Conservation (phyloP, 1,140 invertebrate genomes). For the Drosophila santomea region DNA sequence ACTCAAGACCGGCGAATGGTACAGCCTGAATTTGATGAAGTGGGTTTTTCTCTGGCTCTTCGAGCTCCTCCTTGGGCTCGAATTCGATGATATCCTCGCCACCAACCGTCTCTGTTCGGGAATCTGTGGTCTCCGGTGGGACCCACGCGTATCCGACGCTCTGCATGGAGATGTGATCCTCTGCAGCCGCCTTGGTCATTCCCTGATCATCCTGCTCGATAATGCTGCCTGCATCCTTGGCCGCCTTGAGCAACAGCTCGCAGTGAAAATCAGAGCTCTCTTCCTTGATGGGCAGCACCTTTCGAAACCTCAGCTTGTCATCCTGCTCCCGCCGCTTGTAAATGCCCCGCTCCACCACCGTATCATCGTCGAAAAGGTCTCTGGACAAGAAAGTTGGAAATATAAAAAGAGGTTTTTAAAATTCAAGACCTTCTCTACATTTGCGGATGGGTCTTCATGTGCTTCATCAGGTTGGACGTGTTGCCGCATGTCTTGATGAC, state of each 20-base stretch:
- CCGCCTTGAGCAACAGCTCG: neutral
- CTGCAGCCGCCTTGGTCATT: neutral
- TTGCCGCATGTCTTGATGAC: slow-evolving; percentile 4
- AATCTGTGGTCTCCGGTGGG: neutral
- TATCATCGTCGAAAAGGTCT: neutral
- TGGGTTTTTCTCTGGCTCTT: neutral
- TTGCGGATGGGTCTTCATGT: slow-evolving; percentile 8
- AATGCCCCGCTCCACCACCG: neutral
- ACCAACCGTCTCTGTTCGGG: neutral
- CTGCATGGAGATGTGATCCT: neutral
- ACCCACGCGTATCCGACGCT: slow-evolving; percentile 1
- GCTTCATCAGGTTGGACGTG: slow-evolving; percentile 7
- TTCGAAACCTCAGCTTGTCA: neutral
- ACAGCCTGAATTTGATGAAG: neutral
- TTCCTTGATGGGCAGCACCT: neutral
- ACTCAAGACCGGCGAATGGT: neutral
- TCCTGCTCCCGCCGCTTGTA: neutral
- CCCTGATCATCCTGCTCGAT: neutral
- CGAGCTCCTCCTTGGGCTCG: neutral
- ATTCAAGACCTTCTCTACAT: neutral
- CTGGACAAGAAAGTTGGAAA: neutral
- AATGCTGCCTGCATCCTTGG: neutral
- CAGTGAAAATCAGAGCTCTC: slow-evolving; percentile 2
- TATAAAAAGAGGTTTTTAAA: neutral
- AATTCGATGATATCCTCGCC: slow-evolving; percentile 5